Evolutionary conservation across 2,888 invertebrate genomes (phyloP).

Genomic region (Netelia melanura): DNA sequence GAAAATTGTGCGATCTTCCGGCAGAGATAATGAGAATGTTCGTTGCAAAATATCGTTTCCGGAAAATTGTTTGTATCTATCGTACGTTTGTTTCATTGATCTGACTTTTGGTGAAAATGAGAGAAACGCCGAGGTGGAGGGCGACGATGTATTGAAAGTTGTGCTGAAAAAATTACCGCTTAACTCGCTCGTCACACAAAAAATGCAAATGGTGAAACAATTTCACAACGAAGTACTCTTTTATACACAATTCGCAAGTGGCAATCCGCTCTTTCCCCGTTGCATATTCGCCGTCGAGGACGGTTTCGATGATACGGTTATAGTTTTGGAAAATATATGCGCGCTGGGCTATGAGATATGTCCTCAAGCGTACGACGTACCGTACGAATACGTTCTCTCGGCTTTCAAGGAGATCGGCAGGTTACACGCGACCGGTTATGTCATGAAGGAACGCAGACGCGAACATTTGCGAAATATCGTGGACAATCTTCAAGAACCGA

Average conservation of each 20-base stretch:
- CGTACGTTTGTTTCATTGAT: slow-evolving; percentile 69
- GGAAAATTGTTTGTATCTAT: slow-evolving; percentile 69
- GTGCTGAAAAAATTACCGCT: slow-evolving; percentile 71
- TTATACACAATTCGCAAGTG: slow-evolving; percentile 71
- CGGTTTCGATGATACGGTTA: slow-evolving; percentile 59
- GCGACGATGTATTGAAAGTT: slow-evolving; percentile 42
- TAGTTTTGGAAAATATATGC: slow-evolving; percentile 77
- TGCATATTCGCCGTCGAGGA: slow-evolving; percentile 63
- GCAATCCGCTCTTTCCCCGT: slow-evolving; percentile 60
- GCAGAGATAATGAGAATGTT: slow-evolving; percentile 45
- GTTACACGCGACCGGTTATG: slow-evolving; percentile 78
- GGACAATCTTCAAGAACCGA: slow-evolving; percentile 64
- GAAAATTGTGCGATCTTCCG: slow-evolving; percentile 58
- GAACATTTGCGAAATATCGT: slow-evolving; percentile 73
- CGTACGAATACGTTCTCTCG: slow-evolving; percentile 74
- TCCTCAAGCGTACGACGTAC: slow-evolving; percentile 64
- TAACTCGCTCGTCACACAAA: accelerated
- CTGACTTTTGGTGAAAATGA: slow-evolving; percentile 56
- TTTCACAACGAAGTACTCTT: slow-evolving; percentile 81
- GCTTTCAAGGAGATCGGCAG: slow-evolving; percentile 77
- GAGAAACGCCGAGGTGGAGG: background rate
- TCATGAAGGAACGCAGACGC: slow-evolving; percentile 72
- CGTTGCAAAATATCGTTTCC: slow-evolving; percentile 68
- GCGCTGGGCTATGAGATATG: slow-evolving; percentile 70
- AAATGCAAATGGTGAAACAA: slow-evolving; percentile 28